Percentiles rank a stretch among this genome's conserved stretches.
phyloP scores from a whole-genome alignment of 2,797 vertebrate genomes.

The Neosilurus mollespiculum region DNA sequence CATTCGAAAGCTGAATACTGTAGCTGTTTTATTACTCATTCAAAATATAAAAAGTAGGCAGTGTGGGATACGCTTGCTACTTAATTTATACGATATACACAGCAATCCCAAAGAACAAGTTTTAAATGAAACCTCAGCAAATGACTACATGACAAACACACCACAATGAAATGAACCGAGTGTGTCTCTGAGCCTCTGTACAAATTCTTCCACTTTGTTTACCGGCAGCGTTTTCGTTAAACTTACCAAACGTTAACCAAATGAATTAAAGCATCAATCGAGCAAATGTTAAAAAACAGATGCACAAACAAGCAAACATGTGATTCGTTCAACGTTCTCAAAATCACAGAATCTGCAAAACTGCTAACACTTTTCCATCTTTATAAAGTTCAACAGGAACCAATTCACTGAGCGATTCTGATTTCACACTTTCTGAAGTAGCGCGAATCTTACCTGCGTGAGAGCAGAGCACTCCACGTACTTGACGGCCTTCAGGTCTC shows the following conservation, averaged over 20 bases:
- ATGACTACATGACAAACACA: slow-evolving; percentile 6
- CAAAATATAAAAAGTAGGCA: no score
- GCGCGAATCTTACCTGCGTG: slow-evolving; percentile 69
- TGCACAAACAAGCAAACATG: background rate
- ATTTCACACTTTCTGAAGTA: background rate
- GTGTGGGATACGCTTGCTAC: no score
- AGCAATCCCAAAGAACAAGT: background rate
- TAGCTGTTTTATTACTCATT: no score
- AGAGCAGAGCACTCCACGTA: slow-evolving; percentile 82
- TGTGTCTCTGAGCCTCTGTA: slow-evolving; percentile 49
- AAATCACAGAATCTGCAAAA: background rate
- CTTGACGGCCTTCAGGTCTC: slow-evolving; percentile 81
- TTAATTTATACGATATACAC: background rate
- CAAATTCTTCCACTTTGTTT: slow-evolving; percentile 64
- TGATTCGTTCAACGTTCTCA: no score
- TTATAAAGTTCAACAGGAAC: no score
- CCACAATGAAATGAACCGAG: slow-evolving; percentile 24
- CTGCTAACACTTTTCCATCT: background rate
- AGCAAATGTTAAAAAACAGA: background rate
- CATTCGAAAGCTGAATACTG: no score
- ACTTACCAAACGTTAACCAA: slow-evolving; percentile 1
- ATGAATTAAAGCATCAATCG: background rate
- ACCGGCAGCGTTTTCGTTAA: background rate
- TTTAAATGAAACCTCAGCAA: background rate
- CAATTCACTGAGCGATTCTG: background rate